A percentile compares a stretch with the other conserved stretches of the same genome.
Conservation (phyloP, 1,140 invertebrate genomes). For the Drosophila sucinea region DNA sequence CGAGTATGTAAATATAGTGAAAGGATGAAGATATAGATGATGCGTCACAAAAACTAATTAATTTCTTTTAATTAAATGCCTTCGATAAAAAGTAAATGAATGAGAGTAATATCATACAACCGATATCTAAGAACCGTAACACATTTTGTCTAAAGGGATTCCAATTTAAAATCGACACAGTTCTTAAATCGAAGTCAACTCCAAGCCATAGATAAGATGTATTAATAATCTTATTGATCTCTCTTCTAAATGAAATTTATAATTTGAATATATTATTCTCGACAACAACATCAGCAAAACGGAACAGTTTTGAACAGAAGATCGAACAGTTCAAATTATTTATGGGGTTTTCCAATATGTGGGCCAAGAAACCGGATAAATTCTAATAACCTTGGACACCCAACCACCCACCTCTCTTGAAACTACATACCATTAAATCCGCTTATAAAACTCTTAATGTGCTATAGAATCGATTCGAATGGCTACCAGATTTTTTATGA, state of each 20-base stretch:
- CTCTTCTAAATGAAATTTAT: background rate
- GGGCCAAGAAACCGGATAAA: conserved; percentile 48
- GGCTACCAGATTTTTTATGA: conserved; percentile 41
- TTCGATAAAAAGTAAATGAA: too few species aligned
- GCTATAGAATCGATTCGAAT: conserved; percentile 7
- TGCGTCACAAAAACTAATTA: too few species aligned
- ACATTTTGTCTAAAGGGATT: background rate
- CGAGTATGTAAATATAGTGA: background rate
- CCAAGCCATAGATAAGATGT: background rate
- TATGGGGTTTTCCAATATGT: conserved; percentile 36
- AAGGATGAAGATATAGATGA: background rate
- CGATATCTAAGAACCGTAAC: too few species aligned
- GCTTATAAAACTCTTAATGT: conserved; percentile 36
- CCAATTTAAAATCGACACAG: background rate
- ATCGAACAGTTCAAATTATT: background rate
- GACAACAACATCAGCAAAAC: background rate
- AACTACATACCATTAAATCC: conserved; percentile 26
- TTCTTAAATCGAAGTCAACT: background rate
- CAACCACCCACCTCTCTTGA: background rate
- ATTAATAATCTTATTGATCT: background rate
- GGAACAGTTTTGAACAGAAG: background rate
- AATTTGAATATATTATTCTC: conserved; percentile 5
- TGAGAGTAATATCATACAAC: too few species aligned
- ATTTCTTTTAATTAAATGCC: too few species aligned
- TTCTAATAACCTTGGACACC: background rate